These are phyloP conservation scores for Platypus cylindrus DNA, from an alignment of 2,888 invertebrate species.

Conservation along the genomic window DNA sequence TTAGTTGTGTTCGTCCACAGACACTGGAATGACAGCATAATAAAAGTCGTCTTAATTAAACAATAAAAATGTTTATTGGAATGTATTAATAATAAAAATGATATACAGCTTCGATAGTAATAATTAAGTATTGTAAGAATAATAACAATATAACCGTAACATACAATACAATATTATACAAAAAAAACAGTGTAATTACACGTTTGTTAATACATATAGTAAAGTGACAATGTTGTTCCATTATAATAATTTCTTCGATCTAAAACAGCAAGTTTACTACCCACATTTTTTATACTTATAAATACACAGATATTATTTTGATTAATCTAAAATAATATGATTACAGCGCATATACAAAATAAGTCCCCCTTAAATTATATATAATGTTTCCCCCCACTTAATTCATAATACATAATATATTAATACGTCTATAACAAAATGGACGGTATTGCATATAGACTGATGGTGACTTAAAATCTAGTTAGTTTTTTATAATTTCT, in stretches of 20 bases:
- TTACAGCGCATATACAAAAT: slow-evolving; percentile 3
- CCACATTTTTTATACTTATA: background rate
- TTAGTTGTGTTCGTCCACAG: too few relatives aligned
- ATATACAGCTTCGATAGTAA: slow-evolving; percentile 12
- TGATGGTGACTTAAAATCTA: too few relatives aligned
- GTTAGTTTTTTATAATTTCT: slow-evolving; percentile 1
- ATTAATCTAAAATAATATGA: background rate
- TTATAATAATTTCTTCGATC: background rate
- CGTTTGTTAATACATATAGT: background rate
- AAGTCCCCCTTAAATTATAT: too few relatives aligned
- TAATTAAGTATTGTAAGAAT: too few relatives aligned
- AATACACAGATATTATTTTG: background rate
- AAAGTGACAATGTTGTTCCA: too few relatives aligned
- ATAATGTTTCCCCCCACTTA: too few relatives aligned
- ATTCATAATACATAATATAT: too few relatives aligned
- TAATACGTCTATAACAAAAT: slow-evolving; percentile 7
- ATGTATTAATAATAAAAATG: slow-evolving; percentile 12
- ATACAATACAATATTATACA: slow-evolving; percentile 12
- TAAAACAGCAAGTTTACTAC: slow-evolving; percentile 1
- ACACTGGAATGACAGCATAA: too few relatives aligned
- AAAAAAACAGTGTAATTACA: slow-evolving; percentile 2
- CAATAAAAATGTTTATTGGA: slow-evolving; percentile 12
- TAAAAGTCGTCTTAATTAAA: too few relatives aligned
- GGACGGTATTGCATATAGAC: slow-evolving; percentile 8
- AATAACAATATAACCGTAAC: slow-evolving; percentile 11